These are phyloP conservation scores for Bedellia somnulentella DNA, from an alignment of 2,888 invertebrate species.

Conservation along the genomic window DNA sequence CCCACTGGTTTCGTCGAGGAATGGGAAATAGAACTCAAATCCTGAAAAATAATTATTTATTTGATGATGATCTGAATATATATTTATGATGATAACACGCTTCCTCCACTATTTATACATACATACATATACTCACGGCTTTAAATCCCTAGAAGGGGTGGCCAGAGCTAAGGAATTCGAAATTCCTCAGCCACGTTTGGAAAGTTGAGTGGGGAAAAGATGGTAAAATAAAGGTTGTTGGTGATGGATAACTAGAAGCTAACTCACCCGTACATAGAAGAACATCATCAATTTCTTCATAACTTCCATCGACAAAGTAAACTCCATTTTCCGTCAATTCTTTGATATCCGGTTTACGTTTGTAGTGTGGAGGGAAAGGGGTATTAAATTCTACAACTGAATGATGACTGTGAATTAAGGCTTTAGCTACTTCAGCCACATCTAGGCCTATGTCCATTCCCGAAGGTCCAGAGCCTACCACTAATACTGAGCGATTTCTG, in stretches of 20 bases:
- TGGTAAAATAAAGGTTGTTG: too few relatives aligned
- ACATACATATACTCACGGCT: too few relatives aligned
- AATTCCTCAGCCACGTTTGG: too few relatives aligned
- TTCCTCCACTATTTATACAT: too few relatives aligned
- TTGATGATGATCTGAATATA: too few relatives aligned
- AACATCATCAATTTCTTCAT: constrained; percentile 64
- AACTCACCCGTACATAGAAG: constrained; percentile 73
- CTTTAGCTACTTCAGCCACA: constrained; percentile 40
- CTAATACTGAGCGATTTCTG: constrained; percentile 58
- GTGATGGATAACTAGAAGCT: too few relatives aligned
- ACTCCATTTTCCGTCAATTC: constrained; percentile 52
- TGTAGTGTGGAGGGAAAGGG: constrained; percentile 44
- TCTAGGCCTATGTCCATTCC: constrained; percentile 73
- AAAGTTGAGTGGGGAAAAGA: too few relatives aligned
- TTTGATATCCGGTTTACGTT: constrained; percentile 52
- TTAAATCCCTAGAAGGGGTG: too few relatives aligned
- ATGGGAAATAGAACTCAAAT: constrained; percentile 72
- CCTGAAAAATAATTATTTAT: constrained; percentile 49
- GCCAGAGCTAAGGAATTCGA: too few relatives aligned
- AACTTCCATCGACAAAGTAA: constrained; percentile 62
- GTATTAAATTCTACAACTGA: constrained; percentile 30
- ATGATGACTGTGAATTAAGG: constrained; percentile 57
- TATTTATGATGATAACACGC: too few relatives aligned
- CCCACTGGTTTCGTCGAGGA: constrained; percentile 66
- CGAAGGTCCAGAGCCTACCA: constrained; percentile 74